Evolutionary conservation across 2,888 invertebrate species (phyloP).

Genomic region (Tholera decimalis): DNA sequence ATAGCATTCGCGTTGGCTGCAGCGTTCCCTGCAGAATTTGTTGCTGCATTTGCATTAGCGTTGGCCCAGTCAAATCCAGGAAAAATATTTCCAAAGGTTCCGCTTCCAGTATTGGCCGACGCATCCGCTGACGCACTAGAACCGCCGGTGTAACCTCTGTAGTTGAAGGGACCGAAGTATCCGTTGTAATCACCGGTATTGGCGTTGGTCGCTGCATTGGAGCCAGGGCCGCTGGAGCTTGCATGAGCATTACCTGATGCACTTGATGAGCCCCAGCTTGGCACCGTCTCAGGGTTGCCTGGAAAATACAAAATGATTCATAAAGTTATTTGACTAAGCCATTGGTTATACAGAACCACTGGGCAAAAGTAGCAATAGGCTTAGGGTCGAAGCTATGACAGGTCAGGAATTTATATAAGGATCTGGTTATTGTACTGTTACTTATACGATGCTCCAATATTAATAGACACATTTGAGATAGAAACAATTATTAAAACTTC

Average conservation of each 20-base stretch:
- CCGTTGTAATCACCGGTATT: constrained; percentile 10
- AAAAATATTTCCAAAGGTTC: constrained; percentile 27
- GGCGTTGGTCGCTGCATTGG: constrained; percentile 21
- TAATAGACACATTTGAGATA: too few relatives aligned
- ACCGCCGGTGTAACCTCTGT: constrained; percentile 27
- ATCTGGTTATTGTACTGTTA: too few relatives aligned
- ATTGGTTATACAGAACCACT: neutral
- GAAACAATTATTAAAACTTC: too few relatives aligned
- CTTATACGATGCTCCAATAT: too few relatives aligned
- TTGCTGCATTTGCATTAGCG: constrained; percentile 35
- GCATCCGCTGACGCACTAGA: constrained; percentile 52
- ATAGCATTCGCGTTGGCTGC: constrained; percentile 38
- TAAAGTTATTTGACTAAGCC: neutral
- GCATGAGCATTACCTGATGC: constrained; percentile 28
- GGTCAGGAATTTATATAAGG: neutral
- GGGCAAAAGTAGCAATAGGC: neutral
- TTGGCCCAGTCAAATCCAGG: constrained; percentile 38
- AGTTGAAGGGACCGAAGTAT: constrained; percentile 36
- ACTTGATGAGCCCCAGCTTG: constrained; percentile 41
- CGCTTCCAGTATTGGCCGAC: constrained; percentile 27
- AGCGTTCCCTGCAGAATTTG: constrained; percentile 27
- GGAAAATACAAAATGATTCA: neutral
- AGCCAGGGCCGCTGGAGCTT: neutral
- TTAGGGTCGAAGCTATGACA: neutral
- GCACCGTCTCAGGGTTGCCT: constrained; percentile 21